Conservation (phyloP, 2,888 invertebrate genomes). For the Halocaridina rubra region DNA sequence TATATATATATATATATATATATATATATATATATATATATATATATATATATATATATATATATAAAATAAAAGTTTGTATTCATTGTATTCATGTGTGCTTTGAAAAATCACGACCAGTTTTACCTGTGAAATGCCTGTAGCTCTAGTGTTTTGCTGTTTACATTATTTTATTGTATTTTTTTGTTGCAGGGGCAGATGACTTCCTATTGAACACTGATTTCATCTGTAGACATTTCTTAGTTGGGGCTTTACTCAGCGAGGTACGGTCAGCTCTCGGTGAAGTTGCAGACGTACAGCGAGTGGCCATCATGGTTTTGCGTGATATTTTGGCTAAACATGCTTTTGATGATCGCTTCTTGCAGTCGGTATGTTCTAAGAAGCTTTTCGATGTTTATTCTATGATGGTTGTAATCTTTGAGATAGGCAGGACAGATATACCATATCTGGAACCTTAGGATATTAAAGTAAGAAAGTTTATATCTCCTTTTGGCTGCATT, state of each 20-base stretch:
- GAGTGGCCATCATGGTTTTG: constrained; percentile 82
- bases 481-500: no score
- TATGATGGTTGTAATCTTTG: not conserved
- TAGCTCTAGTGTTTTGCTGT: no score
- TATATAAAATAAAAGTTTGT: not conserved
- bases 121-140: no score
- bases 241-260: constrained; percentile 87
- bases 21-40: not conserved
- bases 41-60: not conserved
- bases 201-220: constrained; percentile 61
- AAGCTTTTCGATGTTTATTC: no score
- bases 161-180: not conserved
- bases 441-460: not conserved
- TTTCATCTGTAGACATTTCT: constrained; percentile 91
- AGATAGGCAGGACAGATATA: not conserved
- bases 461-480: not conserved
- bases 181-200: constrained; percentile 57
- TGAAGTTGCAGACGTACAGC: constrained; percentile 85
- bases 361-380: constrained; percentile 75
- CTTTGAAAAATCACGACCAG: no score
- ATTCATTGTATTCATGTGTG: no score
- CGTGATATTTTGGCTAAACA: constrained; percentile 93
- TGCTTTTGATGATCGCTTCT: constrained; percentile 90
- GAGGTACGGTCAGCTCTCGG: constrained; percentile 89
- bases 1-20: not conserved